Evolutionary conservation across 2,797 vertebrate genomes (phyloP).

Genomic region (Syndactyla subalaris): DNA sequence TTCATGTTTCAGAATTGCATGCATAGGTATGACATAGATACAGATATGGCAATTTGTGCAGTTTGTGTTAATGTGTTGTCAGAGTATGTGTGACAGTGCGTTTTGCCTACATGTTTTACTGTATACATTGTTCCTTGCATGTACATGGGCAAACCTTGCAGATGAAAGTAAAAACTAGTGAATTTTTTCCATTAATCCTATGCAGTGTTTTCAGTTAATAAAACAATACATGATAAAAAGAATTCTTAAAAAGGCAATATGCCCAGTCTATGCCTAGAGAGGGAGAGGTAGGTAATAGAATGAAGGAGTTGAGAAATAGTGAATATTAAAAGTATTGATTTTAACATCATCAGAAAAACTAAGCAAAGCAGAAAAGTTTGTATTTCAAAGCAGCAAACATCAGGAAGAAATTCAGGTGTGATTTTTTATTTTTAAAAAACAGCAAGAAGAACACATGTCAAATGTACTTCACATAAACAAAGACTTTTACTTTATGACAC

Average conservation of each 20-base stretch:
- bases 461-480: background rate
- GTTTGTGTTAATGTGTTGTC: background rate
- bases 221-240: background rate
- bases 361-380: background rate
- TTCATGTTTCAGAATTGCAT: background rate
- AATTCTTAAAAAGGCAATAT: background rate
- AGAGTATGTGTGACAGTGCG: rapidly evolving
- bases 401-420: background rate
- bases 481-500: background rate
- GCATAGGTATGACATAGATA: background rate
- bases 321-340: background rate
- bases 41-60: background rate
- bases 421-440: background rate
- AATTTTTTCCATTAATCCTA: background rate
- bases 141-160: background rate
- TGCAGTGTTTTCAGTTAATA: background rate
- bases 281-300: background rate
- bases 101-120: background rate
- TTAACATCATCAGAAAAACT: background rate
- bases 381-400: background rate
- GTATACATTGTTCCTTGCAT: background rate
- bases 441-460: background rate
- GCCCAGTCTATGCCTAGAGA: background rate
- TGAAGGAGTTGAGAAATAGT: background rate
- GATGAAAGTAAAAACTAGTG: background rate